Evolutionary conservation across 2,113 vertebrate genomes (phyloP), one percentile per base, ranked within the genome.

Genomic region (Platichthys flesus): DNA sequence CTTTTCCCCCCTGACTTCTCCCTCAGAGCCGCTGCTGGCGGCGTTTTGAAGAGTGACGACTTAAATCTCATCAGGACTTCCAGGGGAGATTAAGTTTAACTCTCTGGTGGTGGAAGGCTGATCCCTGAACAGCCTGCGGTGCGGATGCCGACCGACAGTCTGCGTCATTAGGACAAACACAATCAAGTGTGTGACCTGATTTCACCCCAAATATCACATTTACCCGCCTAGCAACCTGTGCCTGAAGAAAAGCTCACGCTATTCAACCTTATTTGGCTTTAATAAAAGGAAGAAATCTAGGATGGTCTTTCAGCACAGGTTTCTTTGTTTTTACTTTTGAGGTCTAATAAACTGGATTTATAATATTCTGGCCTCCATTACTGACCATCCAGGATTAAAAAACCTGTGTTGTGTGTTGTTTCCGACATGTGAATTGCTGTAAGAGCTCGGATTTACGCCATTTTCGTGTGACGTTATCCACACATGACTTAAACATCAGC

Each of bases 51-150:
- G 81, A 71, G 82, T n/a, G 59, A 78, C 60, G 78, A 75, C 59
- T 81, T 74, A 79, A 81, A 88, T 87, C 83, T 90, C 72, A 88
- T 85, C 71, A 78, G 60, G 75, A 78, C 66, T 64, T 74, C n/a
- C 77, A 74, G 54, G 69, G 61, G 14, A 80, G 86, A 89, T 92
- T 87, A 90, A 72, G 57, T 62, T 26, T 18, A 81, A 86, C 81
- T 81, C 79, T 92, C 65, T 57, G 26, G 75, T 77, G 51, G 63
- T 60, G 68, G 71, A 74, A 23, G 10, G 57, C 64, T 85, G 84
- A 88, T 89, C 85, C 70, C 80, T 16, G 75, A 85, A 76, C 72
- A 78, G 86, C 73, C 86, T 61, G 80, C 9, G 2, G 73, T 20
- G 67, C 14, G 4, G 61, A 81, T 51, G 64, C 14, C 21, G 58